A percentile compares a stretch with the other conserved stretches of the same genome.
Evolutionary conservation across 2,797 vertebrate species (phyloP).

Genomic region (Anas bahamensis): DNA sequence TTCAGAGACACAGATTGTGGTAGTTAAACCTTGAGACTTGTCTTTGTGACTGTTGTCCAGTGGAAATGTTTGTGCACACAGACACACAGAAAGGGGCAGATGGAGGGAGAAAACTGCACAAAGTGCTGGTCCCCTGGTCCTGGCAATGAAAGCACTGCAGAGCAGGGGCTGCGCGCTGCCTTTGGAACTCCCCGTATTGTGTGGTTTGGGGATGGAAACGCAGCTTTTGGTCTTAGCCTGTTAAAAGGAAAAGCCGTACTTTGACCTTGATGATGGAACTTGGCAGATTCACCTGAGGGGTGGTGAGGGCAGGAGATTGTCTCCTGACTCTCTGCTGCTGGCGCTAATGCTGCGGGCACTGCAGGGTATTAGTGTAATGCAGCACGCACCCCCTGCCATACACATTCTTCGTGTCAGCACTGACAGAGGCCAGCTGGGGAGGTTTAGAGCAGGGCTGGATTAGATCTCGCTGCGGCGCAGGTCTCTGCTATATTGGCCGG

Average conservation of each 20-base stretch:
- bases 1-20: neutral
- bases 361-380: neutral
- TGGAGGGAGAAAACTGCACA: neutral
- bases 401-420: conserved; percentile 85
- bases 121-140: neutral
- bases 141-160: neutral
- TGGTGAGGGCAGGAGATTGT: neutral
- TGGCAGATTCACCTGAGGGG: neutral
- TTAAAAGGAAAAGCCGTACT: neutral
- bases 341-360: neutral
- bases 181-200: neutral
- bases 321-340: neutral
- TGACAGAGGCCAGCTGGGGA: conserved; percentile 88
- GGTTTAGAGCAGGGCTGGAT: conserved; percentile 76
- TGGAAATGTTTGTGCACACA: neutral
- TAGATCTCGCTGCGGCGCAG: conserved; percentile 72
- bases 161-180: neutral
- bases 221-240: neutral
- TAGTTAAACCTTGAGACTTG: neutral
- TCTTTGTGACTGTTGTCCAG: neutral
- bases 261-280: neutral
- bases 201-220: neutral
- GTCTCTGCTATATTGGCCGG: conserved; percentile 60
- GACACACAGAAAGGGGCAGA: neutral
- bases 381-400: too few species aligned